Evolutionary conservation across 1,140 invertebrate species (phyloP), one percentile per base, ranked within the genome.

Genomic region (Nasonia longicornis): DNA sequence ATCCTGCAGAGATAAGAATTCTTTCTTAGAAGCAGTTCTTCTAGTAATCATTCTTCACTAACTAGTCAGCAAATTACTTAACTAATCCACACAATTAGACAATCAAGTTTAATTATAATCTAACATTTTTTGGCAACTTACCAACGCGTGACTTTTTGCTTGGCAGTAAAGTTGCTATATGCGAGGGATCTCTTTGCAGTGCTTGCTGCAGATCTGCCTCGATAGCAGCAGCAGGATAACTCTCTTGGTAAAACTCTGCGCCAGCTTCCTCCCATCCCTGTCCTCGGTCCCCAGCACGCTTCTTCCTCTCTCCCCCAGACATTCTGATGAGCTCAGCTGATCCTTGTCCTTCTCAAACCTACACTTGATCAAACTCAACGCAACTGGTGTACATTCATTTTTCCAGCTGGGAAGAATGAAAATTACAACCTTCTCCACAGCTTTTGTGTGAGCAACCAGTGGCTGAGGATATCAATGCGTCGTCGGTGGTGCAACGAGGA

Each of bases 251-350:
- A 91, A 97, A 97, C 90, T 97, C 96, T 10, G 93, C 93, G 1
- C 95, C 95, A 38, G 95, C 96, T 88, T 96, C 95, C 91, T 96
- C 95, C 96, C 95, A 96, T 6, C 95, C 94, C 69, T 93, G 92
- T 3, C 90, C 91, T 48, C 91, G 89, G 52, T 91, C 90, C 45
- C 89, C 86, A 79, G 90, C 91, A 71, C 92, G 89, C 84, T 93
- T 93, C 84, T 92, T 93, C 72, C 90, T 88, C 72, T 92, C 91
- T 72, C 93, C 93, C 3, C 93, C 93, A 31, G 93, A 93, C 93
- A 94, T 94, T 80, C 3, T 66, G 10, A 72, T 7, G 3, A 29
- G 2, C 20, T 72, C 70, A 20, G 35, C 42, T 38, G 52, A 58
- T 72, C 2, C 20, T 72, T 42, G n/a, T n/a, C 38, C 64, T 16